phyloP scores from a whole-genome alignment of 2,113 vertebrate species.

The Phasianus colchicus region DNA sequence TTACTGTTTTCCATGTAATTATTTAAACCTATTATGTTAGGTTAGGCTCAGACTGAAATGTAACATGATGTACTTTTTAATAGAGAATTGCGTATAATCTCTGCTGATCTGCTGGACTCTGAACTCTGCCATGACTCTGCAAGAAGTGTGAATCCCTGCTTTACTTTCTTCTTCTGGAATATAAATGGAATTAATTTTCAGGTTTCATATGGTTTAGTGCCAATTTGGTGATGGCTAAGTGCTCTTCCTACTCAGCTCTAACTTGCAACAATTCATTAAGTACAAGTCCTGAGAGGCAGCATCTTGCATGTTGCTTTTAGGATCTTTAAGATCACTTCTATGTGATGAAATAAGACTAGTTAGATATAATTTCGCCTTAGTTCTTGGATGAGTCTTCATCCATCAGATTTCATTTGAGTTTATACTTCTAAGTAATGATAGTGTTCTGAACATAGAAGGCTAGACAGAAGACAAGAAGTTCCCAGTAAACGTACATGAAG shows the following conservation, averaged over 20 bases:
- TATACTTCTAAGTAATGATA: neutral
- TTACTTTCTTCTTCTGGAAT: neutral
- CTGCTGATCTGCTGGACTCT: neutral
- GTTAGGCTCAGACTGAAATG: neutral
- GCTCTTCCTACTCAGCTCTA: neutral
- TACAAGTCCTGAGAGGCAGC: neutral
- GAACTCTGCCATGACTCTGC: neutral
- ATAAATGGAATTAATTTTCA: neutral
- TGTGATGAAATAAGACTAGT: neutral
- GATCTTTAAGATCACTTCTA: neutral
- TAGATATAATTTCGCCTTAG: neutral
- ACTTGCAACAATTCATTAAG: neutral
- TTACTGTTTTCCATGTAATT: neutral
- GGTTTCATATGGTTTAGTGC: neutral
- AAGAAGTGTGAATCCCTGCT: neutral
- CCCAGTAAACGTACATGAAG: neutral
- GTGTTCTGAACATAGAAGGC: neutral
- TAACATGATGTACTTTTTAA: neutral
- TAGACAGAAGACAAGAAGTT: neutral
- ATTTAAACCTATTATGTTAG: neutral
- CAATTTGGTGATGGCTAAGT: neutral
- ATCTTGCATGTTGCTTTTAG: neutral
- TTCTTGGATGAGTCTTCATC: neutral
- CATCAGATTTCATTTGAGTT: neutral
- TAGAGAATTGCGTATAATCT: neutral